Conservation (phyloP, 2,113 vertebrate species). For the Oxyruncus cristatus region DNA sequence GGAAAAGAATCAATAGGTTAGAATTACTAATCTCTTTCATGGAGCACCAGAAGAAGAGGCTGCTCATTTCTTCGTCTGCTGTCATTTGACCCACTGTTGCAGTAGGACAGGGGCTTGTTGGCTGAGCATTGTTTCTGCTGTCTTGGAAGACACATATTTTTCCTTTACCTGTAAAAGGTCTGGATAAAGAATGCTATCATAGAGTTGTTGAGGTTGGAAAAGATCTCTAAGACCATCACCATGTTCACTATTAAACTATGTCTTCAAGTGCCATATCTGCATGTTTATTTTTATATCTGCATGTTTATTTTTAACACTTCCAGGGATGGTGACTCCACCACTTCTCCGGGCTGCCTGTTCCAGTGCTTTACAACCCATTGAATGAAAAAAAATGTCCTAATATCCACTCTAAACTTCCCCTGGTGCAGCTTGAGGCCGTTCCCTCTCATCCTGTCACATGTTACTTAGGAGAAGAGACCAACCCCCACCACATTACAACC, state of each 20-base stretch:
- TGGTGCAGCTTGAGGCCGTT: background rate
- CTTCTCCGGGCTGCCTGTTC: background rate
- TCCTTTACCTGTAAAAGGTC: background rate
- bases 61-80: background rate
- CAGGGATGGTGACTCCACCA: background rate
- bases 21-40: background rate
- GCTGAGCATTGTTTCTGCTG: background rate
- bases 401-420: background rate
- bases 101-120: background rate
- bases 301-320: background rate
- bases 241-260: background rate
- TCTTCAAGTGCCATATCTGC: background rate
- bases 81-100: background rate
- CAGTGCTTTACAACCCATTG: background rate
- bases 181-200: background rate
- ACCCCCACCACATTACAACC: background rate
- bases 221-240: background rate
- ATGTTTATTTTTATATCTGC: background rate
- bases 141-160: background rate
- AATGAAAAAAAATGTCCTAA: accelerated
- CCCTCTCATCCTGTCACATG: background rate
- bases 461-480: background rate
- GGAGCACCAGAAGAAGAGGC: background rate
- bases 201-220: background rate
- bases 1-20: background rate